phyloP scores from a whole-genome alignment of 2,888 invertebrate genomes.

The Acanthoscelides obtectus region DNA sequence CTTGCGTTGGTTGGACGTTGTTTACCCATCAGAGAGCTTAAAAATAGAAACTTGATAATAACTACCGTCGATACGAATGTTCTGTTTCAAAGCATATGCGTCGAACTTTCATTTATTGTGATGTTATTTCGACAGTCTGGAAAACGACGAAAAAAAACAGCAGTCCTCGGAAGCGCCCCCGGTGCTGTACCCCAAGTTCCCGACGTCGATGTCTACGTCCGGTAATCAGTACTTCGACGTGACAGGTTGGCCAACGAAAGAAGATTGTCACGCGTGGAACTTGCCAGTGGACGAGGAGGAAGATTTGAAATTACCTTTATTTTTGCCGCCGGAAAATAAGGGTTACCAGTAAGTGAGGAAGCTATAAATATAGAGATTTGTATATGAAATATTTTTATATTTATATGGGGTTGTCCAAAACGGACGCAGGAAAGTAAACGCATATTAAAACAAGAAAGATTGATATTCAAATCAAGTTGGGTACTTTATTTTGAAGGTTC shows the following conservation, averaged over 20 bases:
- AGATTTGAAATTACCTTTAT: slow-evolving; percentile 59
- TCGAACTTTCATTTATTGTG: too few relatives aligned
- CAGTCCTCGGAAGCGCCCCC: slow-evolving; percentile 23
- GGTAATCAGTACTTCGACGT: slow-evolving; percentile 53
- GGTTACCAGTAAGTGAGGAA: slow-evolving; percentile 62
- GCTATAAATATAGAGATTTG: too few relatives aligned
- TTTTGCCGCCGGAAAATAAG: slow-evolving; percentile 73
- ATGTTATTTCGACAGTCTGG: neutral
- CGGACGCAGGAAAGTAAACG: too few relatives aligned
- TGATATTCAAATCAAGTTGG: too few relatives aligned
- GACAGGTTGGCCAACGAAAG: slow-evolving; percentile 53
- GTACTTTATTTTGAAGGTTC: too few relatives aligned
- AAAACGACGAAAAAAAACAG: slow-evolving; percentile 8
- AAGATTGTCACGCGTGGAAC: slow-evolving; percentile 49
- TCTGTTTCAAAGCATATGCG: too few relatives aligned
- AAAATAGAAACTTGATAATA: too few relatives aligned
- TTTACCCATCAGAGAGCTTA: too few relatives aligned
- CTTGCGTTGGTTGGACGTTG: too few relatives aligned
- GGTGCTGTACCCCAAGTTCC: slow-evolving; percentile 45
- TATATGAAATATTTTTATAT: too few relatives aligned
- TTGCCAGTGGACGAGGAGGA: slow-evolving; percentile 47
- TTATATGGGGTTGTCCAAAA: too few relatives aligned
- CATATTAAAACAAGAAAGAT: too few relatives aligned
- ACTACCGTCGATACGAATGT: neutral
- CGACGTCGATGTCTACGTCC: slow-evolving; percentile 49